phyloP scores from a whole-genome alignment of 2,113 vertebrate species.

The Embiotoca jacksoni region DNA sequence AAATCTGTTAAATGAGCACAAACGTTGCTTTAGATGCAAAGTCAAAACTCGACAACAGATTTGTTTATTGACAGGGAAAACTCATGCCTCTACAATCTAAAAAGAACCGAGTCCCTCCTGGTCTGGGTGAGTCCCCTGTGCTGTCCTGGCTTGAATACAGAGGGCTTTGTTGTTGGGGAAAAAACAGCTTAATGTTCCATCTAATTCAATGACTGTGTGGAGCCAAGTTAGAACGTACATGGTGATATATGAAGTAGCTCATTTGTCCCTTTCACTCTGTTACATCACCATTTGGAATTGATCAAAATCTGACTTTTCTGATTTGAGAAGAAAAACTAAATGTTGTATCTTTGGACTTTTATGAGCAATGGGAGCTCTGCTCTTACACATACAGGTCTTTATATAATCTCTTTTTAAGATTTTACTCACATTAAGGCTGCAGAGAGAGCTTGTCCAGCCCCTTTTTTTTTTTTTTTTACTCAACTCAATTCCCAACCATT shows the following conservation, averaged over 20 bases:
- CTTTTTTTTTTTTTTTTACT: constrained; percentile 7
- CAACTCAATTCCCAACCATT: constrained; percentile 36
- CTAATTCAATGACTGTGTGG: background rate
- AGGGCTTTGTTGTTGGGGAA: background rate
- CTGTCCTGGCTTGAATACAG: background rate
- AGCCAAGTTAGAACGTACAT: background rate
- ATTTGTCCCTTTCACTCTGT: background rate
- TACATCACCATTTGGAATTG: background rate
- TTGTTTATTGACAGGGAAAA: constrained; percentile 15
- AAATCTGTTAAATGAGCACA: constrained; percentile 50
- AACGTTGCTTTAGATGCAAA: constrained; percentile 49
- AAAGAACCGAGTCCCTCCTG: background rate
- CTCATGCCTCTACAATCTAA: background rate
- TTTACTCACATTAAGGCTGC: background rate
- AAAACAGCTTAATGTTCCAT: constrained; percentile 1
- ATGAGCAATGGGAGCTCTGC: too few relatives aligned
- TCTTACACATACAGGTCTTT: background rate
- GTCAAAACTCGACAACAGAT: constrained; percentile 11
- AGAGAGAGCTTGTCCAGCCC: background rate
- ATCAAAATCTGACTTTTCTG: background rate
- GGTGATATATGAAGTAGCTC: background rate
- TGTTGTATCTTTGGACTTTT: too few relatives aligned
- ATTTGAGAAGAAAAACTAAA: background rate
- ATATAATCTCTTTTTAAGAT: too few relatives aligned
- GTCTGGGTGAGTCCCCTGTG: background rate